Evolutionary conservation across 2,113 vertebrate species (phyloP).

Genomic region (Urocolius indicus): DNA sequence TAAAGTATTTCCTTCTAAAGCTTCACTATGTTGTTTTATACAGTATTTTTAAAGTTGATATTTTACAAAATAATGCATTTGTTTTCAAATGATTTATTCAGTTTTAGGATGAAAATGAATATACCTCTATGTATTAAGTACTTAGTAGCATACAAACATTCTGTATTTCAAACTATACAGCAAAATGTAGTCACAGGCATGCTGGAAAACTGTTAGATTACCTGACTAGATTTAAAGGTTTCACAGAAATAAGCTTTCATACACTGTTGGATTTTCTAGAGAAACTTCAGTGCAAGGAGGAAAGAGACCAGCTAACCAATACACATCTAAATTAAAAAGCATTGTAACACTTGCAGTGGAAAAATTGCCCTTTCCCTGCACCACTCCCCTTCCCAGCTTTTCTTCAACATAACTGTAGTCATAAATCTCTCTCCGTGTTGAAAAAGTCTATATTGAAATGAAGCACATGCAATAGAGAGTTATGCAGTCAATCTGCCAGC

Average conservation of each 20-base stretch:
- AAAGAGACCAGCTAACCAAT: not conserved
- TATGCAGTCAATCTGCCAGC: conserved; percentile 10
- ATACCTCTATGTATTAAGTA: not conserved
- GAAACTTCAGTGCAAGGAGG: not conserved
- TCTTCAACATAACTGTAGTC: not conserved
- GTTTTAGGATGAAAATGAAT: not conserved
- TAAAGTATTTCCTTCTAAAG: not conserved
- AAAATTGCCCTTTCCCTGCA: not conserved
- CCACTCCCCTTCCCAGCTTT: not conserved
- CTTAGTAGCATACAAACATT: not conserved
- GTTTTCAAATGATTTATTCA: not conserved
- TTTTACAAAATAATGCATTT: not conserved
- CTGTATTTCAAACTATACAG: not conserved
- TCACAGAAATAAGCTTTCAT: not conserved
- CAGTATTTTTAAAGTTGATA: not conserved
- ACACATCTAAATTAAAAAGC: not conserved
- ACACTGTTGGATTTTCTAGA: not conserved
- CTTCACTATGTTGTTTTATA: not conserved
- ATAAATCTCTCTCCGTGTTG: not conserved
- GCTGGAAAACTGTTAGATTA: not conserved
- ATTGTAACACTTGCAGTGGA: not conserved
- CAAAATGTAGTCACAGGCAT: not conserved
- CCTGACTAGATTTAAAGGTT: not conserved
- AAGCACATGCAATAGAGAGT: not conserved
- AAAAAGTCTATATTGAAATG: not conserved